A percentile compares a stretch with the other conserved stretches of the same genome.
These are phyloP conservation scores for Arnoldichthys spilopterus DNA, from an alignment of 2,797 vertebrate genomes.

Conservation along the genomic window DNA sequence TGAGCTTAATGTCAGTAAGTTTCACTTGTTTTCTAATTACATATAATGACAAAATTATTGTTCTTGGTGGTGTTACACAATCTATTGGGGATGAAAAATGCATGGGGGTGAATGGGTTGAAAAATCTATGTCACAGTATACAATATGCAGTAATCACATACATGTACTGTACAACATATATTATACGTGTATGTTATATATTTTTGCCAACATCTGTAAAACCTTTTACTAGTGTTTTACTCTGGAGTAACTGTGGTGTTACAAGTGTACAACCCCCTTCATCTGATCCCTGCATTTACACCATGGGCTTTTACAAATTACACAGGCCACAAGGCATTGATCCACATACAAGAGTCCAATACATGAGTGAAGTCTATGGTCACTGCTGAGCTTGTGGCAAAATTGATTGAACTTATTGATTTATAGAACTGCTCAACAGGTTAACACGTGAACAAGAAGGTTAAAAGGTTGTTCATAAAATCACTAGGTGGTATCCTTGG, in stretches of 20 bases:
- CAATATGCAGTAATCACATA: no score
- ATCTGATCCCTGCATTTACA: slow-evolving; percentile 18
- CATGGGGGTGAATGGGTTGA: no score
- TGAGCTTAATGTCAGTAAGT: no score
- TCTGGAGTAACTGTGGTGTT: neutral
- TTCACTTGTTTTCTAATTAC: no score
- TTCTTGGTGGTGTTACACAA: no score
- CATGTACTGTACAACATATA: no score
- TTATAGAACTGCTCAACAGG: neutral
- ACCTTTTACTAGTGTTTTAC: neutral
- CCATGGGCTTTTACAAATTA: slow-evolving; percentile 26
- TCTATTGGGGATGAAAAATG: no score
- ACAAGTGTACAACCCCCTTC: neutral
- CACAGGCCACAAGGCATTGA: slow-evolving; percentile 31
- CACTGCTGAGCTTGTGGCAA: slow-evolving; percentile 20
- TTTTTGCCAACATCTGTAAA: neutral
- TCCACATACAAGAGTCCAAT: neutral
- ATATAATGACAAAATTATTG: no score
- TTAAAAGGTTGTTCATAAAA: neutral
- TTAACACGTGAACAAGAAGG: neutral
- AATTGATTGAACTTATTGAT: slow-evolving; percentile 14
- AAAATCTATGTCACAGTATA: no score
- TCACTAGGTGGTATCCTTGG: neutral
- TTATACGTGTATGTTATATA: no score
- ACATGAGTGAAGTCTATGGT: neutral